Evolutionary conservation across 2,113 vertebrate species (phyloP), one percentile per base, ranked within the genome.

Genomic region (Mirza zaza): DNA sequence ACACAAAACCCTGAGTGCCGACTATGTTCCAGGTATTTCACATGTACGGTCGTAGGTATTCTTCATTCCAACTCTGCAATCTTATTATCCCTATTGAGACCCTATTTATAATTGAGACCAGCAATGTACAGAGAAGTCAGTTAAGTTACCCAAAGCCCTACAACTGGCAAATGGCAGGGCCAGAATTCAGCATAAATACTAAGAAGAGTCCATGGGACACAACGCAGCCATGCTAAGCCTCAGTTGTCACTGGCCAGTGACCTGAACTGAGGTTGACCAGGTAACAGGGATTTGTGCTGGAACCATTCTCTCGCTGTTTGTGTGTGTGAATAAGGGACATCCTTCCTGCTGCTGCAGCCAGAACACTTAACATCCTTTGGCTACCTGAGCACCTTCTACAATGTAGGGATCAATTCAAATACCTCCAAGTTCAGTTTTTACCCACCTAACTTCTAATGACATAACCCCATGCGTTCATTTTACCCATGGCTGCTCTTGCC

Each of bases 251-350:
- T 61, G 77, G 17, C 23, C 29, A 13, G 0, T 32, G 36, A 76
- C n/a, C 59, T 59, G 42, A 57, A 21, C 29, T 75, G 80, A 90
- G 32, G 23, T 21, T 77, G 67, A 48, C 39, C 36, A 39, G 93
- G 4, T 39, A 39, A 17, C 8, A 65, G 70, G 50, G 42, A 0
- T 1, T 36, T 36, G 23, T 20, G 23, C 18, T 59, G 45, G 67
- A 39, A 20, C 34, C 0, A 0, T 80, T 82, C 85, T 81, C 14
- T 48, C 0, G 2, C 71, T 32, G 2, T 42, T 48, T 2, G 3
- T 3, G 57, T 45, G n/a, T 23, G 10, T 6, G 87, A 34, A 10
- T 52, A 1, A 73, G 36, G 5, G 23, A 12, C 20, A 0, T 23
- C 20, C n/a, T 14, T 50, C 36, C 65, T 73, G 45, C 79, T 2